Evolutionary conservation across 2,113 vertebrate genomes (phyloP).

Genomic region (Nerophis lumbriciformis): DNA sequence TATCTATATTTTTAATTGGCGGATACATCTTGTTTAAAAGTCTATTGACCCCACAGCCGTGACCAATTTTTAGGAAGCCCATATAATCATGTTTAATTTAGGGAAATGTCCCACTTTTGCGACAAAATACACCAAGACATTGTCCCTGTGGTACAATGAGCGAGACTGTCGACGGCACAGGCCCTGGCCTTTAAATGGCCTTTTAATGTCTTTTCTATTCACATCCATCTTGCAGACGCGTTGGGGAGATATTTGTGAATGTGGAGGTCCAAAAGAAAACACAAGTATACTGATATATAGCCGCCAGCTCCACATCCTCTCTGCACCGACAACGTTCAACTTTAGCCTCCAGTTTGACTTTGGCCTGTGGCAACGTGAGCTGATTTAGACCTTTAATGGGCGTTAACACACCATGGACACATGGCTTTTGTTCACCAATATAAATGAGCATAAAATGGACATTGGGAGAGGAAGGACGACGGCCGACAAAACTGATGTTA

Average conservation of each 20-base stretch:
- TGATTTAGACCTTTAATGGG: slow-evolving; percentile 67
- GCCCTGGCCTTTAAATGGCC: slow-evolving; percentile 46
- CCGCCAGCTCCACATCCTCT: slow-evolving; percentile 53
- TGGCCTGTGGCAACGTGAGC: slow-evolving; percentile 60
- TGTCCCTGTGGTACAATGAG: slow-evolving; percentile 49
- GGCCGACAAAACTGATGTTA: slow-evolving; percentile 57
- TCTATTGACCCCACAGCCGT: slow-evolving; percentile 38
- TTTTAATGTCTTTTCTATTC: slow-evolving; percentile 23
- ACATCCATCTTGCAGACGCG: slow-evolving; percentile 29
- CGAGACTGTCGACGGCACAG: slow-evolving; percentile 54
- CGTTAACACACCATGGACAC: slow-evolving; percentile 62
- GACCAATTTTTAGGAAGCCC: slow-evolving; percentile 54
- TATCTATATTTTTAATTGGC: slow-evolving; percentile 34
- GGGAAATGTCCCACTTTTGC: slow-evolving; percentile 26
- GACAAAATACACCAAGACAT: slow-evolving; percentile 41
- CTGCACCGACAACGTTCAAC: slow-evolving; percentile 46
- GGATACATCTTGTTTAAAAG: slow-evolving; percentile 44
- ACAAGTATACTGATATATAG: slow-evolving; percentile 44
- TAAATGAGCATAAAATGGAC: slow-evolving; percentile 54
- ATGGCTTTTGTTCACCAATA: slow-evolving; percentile 56
- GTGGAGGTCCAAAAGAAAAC: slow-evolving; percentile 45
- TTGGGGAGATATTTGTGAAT: slow-evolving; percentile 48
- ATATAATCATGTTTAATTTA: slow-evolving; percentile 57
- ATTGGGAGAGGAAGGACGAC: slow-evolving; percentile 57
- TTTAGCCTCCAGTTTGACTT: slow-evolving; percentile 48